These are phyloP conservation scores for Agrochola circellaris DNA, from an alignment of 2,888 invertebrate genomes.

Conservation along the genomic window DNA sequence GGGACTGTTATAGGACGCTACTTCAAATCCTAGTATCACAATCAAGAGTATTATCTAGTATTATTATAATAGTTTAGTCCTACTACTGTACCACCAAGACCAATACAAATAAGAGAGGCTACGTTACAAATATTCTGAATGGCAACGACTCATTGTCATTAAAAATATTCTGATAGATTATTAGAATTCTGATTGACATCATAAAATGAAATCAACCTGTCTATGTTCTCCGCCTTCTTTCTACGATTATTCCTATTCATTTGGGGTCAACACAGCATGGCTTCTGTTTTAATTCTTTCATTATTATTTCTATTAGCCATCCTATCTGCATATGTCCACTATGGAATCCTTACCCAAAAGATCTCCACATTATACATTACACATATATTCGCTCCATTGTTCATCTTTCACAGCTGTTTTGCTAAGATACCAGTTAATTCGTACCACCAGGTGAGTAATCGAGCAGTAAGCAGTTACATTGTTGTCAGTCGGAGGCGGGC, in stretches of 20 bases:
- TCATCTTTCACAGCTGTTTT: slow-evolving; percentile 10
- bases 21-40: background rate
- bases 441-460: slow-evolving; percentile 69
- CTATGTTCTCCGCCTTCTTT: background rate
- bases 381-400: slow-evolving; percentile 15
- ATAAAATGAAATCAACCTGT: background rate
- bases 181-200: background rate
- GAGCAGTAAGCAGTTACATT: slow-evolving; percentile 58
- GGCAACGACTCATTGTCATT: background rate
- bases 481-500: slow-evolving; percentile 67
- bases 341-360: background rate
- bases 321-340: too few relatives aligned
- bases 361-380: background rate
- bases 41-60: too few relatives aligned
- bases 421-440: slow-evolving; percentile 57
- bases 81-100: background rate
- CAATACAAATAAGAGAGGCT: background rate
- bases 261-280: too few relatives aligned
- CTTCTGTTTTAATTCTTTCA: too few relatives aligned
- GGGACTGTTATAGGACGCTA: background rate
- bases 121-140: too few relatives aligned
- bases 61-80: background rate
- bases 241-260: too few relatives aligned
- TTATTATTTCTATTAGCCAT: too few relatives aligned
- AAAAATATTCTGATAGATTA: background rate